Percentiles rank a stretch among this genome's conserved stretches.
Evolutionary conservation across 2,113 vertebrate species (phyloP).

Genomic region (mouse (Mus musculus)): DNA sequence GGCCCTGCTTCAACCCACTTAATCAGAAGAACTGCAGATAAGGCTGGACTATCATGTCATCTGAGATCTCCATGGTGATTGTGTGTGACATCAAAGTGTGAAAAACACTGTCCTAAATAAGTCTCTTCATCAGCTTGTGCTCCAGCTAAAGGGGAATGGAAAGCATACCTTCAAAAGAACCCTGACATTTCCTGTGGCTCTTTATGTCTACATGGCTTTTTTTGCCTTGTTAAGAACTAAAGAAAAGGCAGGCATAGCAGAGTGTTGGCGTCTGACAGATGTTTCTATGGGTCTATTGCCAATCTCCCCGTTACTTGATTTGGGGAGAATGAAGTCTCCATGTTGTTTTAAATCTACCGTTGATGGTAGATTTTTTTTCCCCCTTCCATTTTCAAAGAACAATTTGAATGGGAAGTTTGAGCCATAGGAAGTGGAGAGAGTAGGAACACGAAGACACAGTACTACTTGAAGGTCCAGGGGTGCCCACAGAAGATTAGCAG

Average conservation of each 20-base stretch:
- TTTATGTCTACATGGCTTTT: neutral
- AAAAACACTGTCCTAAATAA: neutral
- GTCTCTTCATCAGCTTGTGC: neutral
- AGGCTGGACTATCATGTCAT: neutral
- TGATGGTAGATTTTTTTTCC: neutral
- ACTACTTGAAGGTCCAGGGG: neutral
- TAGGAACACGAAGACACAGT: neutral
- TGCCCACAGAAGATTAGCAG: neutral
- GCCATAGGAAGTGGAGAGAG: neutral
- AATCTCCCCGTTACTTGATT: slow-evolving; percentile 22
- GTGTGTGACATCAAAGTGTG: neutral
- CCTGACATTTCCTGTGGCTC: neutral
- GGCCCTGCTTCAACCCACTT: neutral
- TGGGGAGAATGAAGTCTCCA: neutral
- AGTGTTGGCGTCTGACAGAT: neutral
- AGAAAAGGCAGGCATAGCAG: neutral
- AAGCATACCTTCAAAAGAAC: neutral
- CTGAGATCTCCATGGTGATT: neutral
- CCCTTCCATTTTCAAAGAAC: neutral
- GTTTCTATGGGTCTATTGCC: neutral
- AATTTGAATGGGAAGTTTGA: slow-evolving; percentile 48
- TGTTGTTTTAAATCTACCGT: neutral
- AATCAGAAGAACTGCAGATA: neutral
- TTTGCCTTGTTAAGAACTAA: slow-evolving; percentile 37
- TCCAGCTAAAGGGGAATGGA: neutral